Evolutionary conservation across 2,113 vertebrate species (phyloP).

Genomic region (Meriones unguiculatus): DNA sequence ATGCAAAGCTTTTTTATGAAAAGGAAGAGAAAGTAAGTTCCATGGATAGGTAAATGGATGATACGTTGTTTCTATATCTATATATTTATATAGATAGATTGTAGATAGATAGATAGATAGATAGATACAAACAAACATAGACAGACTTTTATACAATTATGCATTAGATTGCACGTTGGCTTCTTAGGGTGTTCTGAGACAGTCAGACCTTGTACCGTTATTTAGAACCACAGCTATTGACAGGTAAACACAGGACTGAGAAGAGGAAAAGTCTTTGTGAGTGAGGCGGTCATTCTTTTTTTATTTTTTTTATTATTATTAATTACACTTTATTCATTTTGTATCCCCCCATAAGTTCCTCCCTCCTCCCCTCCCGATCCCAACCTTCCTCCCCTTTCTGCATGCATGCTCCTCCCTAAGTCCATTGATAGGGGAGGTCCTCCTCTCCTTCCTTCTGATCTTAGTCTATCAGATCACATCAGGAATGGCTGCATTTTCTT

Average conservation of each 20-base stretch:
- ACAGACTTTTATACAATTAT: not conserved
- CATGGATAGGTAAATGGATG: not conserved
- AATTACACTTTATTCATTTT: too few relatives aligned
- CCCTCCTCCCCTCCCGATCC: too few relatives aligned
- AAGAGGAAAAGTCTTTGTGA: not conserved
- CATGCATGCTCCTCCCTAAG: too few relatives aligned
- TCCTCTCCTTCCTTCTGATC: too few relatives aligned
- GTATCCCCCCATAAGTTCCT: too few relatives aligned
- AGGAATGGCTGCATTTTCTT: too few relatives aligned
- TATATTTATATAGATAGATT: too few relatives aligned
- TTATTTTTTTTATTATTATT: too few relatives aligned
- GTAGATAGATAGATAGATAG: too few relatives aligned
- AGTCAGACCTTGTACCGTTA: not conserved
- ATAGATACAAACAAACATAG: not conserved
- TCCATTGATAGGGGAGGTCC: too few relatives aligned
- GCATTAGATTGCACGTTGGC: not conserved
- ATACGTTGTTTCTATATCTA: not conserved
- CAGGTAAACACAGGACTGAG: not conserved
- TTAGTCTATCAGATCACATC: too few relatives aligned
- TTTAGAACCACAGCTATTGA: constrained; percentile 30
- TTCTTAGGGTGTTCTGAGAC: not conserved
- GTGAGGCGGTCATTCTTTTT: not conserved
- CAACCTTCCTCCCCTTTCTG: too few relatives aligned
- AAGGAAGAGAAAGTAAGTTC: not conserved
- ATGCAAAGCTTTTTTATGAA: not conserved